Conservation (phyloP, 2,888 invertebrate species). For the Mystacides longicornis region DNA sequence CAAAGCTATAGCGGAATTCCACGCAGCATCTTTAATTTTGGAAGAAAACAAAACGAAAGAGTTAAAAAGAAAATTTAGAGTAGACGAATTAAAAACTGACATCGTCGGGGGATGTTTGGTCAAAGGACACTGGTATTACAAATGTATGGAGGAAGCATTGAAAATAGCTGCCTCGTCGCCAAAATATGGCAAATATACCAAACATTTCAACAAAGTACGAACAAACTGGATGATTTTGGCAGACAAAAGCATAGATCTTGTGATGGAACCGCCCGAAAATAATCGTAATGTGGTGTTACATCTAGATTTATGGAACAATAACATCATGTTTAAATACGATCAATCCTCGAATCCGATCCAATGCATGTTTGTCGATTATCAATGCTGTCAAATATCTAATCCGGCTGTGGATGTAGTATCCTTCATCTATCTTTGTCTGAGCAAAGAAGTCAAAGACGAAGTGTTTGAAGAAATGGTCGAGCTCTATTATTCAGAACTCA, state of each 20-base stretch:
- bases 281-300: constrained; percentile 27
- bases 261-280: constrained; percentile 3
- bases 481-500: constrained; percentile 17
- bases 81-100: constrained; percentile 3
- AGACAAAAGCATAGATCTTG: constrained; percentile 4
- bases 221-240: constrained; percentile 8
- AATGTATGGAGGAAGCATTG: constrained; percentile 7
- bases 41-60: constrained; percentile 14
- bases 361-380: constrained; percentile 36
- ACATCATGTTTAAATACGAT: constrained; percentile 29
- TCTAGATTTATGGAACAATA: constrained; percentile 29
- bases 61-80: constrained; percentile 15
- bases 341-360: constrained; percentile 23
- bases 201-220: constrained; percentile 12
- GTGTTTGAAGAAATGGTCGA: constrained; percentile 9
- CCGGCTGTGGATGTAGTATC: constrained; percentile 34
- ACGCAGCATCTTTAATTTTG: constrained; percentile 18
- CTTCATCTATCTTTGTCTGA: constrained; percentile 31
- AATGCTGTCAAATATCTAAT: constrained; percentile 34
- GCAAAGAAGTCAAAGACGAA: constrained; percentile 18
- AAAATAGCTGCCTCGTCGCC: constrained; percentile 17
- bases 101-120: not conserved
- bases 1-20: constrained; percentile 20
- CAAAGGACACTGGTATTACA: constrained; percentile 6
- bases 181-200: constrained; percentile 17